These are phyloP conservation scores for Orthonevra nobilis DNA, from an alignment of 2,888 invertebrate species.

Conservation along the genomic window DNA sequence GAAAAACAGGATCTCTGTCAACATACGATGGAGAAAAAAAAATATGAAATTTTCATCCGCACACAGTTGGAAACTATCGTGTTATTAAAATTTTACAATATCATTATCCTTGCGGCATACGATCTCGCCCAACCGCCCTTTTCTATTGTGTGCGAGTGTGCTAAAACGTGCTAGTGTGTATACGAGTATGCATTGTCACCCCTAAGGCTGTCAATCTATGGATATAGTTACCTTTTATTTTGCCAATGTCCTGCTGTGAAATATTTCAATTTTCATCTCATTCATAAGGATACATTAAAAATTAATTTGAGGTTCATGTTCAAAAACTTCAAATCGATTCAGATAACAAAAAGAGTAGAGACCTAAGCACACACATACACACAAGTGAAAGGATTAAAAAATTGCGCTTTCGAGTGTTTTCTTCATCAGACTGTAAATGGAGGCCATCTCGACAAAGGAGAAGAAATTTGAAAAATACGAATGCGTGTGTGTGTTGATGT, in stretches of 20 bases:
- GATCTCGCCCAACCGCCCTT: constrained; percentile 18
- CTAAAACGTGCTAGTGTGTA: too few species aligned
- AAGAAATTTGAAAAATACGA: too few species aligned
- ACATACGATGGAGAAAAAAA: neutral
- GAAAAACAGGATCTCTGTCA: constrained; percentile 21
- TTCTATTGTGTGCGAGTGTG: constrained; percentile 21
- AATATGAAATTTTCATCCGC: constrained; percentile 30
- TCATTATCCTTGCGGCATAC: constrained; percentile 66
- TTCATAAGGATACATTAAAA: constrained; percentile 51
- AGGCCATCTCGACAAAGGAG: neutral
- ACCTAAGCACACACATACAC: neutral
- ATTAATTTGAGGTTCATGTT: constrained; percentile 66
- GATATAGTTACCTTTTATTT: constrained; percentile 2
- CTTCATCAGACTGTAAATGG: constrained; percentile 30
- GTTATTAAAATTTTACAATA: constrained; percentile 56
- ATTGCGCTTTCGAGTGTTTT: constrained; percentile 56
- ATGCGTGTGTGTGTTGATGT: too few species aligned
- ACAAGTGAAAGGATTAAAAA: constrained; percentile 6
- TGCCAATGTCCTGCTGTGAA: constrained; percentile 43
- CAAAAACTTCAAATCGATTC: constrained; percentile 64
- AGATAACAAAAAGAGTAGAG: too few species aligned
- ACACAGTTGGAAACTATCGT: constrained; percentile 48
- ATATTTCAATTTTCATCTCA: constrained; percentile 21
- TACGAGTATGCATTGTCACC: constrained; percentile 44
- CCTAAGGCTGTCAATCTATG: constrained; percentile 32